Evolutionary conservation across 2,888 invertebrate genomes (phyloP).

Genomic region (Exocentrus adspersus): DNA sequence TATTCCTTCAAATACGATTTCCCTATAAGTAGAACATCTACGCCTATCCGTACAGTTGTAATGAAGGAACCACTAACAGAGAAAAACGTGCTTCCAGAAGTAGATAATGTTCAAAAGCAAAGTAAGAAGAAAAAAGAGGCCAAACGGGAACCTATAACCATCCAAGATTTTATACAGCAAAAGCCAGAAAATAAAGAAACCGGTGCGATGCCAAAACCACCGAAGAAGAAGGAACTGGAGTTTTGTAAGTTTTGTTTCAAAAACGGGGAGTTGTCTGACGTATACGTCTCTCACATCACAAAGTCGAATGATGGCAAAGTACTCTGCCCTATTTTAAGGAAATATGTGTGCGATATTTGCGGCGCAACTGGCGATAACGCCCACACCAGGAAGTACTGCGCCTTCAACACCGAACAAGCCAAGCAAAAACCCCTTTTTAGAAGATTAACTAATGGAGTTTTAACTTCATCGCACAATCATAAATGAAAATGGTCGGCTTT

Average conservation of each 20-base stretch:
- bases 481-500: constrained; percentile 31
- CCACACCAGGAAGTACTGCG: constrained; percentile 49
- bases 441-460: constrained; percentile 30
- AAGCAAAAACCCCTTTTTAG: background rate
- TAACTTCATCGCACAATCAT: constrained; percentile 21
- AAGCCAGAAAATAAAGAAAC: background rate
- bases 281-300: constrained; percentile 39
- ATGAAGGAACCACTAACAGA: background rate
- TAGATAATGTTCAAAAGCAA: background rate
- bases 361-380: constrained; percentile 46
- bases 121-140: background rate
- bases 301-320: constrained; percentile 38
- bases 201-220: background rate
- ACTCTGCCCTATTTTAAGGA: constrained; percentile 45
- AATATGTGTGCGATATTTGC: constrained; percentile 42
- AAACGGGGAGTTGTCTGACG: constrained; percentile 41
- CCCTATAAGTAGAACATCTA: constrained; percentile 2
- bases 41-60: constrained; percentile 3
- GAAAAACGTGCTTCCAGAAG: constrained; percentile 1
- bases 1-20: constrained; percentile 13
- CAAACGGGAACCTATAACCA: background rate
- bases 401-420: constrained; percentile 2
- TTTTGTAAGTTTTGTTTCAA: constrained; percentile 48
- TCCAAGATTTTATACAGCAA: background rate
- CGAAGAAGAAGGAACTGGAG: background rate